Evolutionary conservation across 1,140 invertebrate genomes (phyloP), one percentile per base, ranked within the genome.

Genomic region (Nebria ingens): DNA sequence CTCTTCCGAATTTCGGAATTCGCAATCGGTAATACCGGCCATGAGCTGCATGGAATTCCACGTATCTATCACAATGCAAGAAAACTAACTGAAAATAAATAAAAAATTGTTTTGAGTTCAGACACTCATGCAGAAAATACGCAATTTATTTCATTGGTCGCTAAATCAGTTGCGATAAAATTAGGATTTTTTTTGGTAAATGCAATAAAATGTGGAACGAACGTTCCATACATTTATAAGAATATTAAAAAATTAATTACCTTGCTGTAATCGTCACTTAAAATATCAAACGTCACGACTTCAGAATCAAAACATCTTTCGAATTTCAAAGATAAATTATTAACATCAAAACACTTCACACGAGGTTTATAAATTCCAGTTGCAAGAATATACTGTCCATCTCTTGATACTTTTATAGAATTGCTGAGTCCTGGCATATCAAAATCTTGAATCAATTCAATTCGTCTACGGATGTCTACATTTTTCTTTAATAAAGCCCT

Each of bases 391-490:
- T 92, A 97, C 58, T 97, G 85, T 19, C 89, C 87, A 83, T 99
- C 95, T 64, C 79, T 84, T n/a, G 94, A 91, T 49, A 93, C 78
- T 69, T 82, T 79, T 40, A 99, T 80, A 38, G 81, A 83, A 34
- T 84, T 89, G 66, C 92, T 96, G 1, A 98, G 77, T 57, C 82
- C 91, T 54, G 97, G 97, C 97, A 98, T 99, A 61, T 97, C 91
- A 81, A 99, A 99, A 69, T 99, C 97, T 74, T 99, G 97, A 64
- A 99, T 93, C 15, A 99, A 79, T 71, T 99, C 91, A 60, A 99
- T 97, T 65, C 92, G 76, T 61, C 86, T 80, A 59, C 91, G 79
- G 29, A 97, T 79, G 68, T 95, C 92, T 51, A 89, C 82, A 86
- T 97, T 88, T 71, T 93, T 93, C 63, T 94, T 93, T 50, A 92